Base-by-base conservation (phyloP, 1,140 invertebrate genomes). In the Drosophila pectinifera region DNA sequence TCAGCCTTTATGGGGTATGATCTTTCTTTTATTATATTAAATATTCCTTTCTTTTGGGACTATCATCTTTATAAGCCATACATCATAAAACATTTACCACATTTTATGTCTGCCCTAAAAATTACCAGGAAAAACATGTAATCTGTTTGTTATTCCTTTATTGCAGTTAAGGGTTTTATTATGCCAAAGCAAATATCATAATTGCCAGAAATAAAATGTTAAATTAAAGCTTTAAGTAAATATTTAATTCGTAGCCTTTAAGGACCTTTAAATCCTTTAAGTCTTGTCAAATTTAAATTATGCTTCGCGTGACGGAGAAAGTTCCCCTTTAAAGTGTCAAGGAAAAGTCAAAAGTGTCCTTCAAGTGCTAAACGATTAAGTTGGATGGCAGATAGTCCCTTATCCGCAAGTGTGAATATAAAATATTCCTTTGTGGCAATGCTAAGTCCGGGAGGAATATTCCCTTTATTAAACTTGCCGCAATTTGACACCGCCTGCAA, bases 401-500 rank as follows among this genome's bases (percentile, higher is more conserved):
- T 28, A 34, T 16, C 16, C 28, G 18, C 62, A 36, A 62, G 62
- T 64, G 62, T 61, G 62, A 64, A 43, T 64, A 43, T 48, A 67
- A 67, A 63, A 63, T 67, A 51, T 41, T 62, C 18, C 34, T 28
- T 46, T 56, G 67, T 26, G 64, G 59, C 45, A 34, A 42, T 51
- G 28, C 11, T 16, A 34, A 20, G 26, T 68, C 28, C 59, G 11
- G 62, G 63, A 20, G 68, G 63, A 73, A 68, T 73, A 73, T 78
- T 46, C 46, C 34, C 49, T 51, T 42, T 41, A 68, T 43, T 64
- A 24, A 70, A 69, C 64, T 48, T 55, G 28, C 68, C 38, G 68
- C 38, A 72, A 72, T 59, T 73, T 74, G 48, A 58, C 57, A 73
- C 69, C 57, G 48, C 13, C 68, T 18, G 16, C 49, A 38, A 38